Conservation (phyloP, 2,888 invertebrate genomes). For the Chymomyza caudatula region DNA sequence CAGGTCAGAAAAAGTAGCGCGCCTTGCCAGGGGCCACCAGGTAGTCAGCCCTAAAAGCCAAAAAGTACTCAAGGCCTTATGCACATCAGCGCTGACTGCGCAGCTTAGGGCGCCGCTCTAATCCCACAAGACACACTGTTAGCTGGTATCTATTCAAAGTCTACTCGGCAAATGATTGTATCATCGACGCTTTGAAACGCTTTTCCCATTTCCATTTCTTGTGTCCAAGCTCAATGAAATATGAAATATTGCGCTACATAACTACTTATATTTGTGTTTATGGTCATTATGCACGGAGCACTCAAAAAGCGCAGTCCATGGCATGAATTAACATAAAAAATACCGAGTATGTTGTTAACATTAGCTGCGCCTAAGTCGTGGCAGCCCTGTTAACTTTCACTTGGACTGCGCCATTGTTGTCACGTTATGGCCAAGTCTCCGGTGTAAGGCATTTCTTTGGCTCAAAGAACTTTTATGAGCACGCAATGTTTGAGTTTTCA, state of each 20-base stretch:
- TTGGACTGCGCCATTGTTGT: slow-evolving; percentile 9
- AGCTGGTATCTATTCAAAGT: slow-evolving; percentile 39
- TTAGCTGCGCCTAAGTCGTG: slow-evolving; percentile 1
- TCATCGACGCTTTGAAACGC: slow-evolving; percentile 23
- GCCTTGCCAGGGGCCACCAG: slow-evolving; percentile 1
- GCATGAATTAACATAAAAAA: slow-evolving; percentile 50
- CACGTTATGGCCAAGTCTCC: not conserved
- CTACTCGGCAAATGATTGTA: slow-evolving; percentile 42
- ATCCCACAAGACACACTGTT: no score
- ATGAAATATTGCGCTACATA: slow-evolving; percentile 21
- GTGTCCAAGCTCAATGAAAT: slow-evolving; percentile 23
- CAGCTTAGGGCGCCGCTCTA: no score
- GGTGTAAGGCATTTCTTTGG: not conserved
- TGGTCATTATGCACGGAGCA: slow-evolving; percentile 21
- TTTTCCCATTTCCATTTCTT: slow-evolving; percentile 3
- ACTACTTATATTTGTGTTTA: slow-evolving; percentile 11
- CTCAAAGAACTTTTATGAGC: not conserved
- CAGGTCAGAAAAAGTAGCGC: not conserved
- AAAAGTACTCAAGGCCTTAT: slow-evolving; percentile 12
- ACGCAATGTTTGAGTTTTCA: not conserved
- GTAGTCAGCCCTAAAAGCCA: slow-evolving; percentile 14
- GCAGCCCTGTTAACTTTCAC: slow-evolving; percentile 52
- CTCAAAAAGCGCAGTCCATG: not conserved
- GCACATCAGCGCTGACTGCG: no score
- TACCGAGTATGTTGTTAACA: slow-evolving; percentile 1